phyloP scores from a whole-genome alignment of 2,797 vertebrate species.

The Valencia hispanica region DNA sequence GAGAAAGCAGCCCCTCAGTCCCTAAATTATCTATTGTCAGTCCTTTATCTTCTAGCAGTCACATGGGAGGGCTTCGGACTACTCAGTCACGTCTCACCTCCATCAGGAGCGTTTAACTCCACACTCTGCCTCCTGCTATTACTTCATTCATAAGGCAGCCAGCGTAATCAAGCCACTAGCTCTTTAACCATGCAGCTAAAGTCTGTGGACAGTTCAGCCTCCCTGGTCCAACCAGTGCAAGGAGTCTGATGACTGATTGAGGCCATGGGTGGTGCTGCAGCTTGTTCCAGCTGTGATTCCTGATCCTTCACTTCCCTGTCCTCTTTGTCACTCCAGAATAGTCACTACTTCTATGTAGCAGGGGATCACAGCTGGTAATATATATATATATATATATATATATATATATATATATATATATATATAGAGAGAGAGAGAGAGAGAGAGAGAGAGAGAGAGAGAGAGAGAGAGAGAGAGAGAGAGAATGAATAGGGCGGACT shows the following conservation, averaged over 20 bases:
- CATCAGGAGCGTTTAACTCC: constrained; percentile 65
- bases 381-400: constrained; percentile 42
- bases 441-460: too few species aligned
- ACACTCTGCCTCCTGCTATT: constrained; percentile 45
- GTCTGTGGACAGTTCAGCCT: constrained; percentile 38
- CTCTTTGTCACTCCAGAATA: constrained; percentile 19
- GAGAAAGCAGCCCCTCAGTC: constrained; percentile 54
- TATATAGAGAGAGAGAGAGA: too few species aligned
- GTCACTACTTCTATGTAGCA: constrained; percentile 24
- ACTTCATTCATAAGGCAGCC: constrained; percentile 61
- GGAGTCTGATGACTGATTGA: constrained; percentile 66
- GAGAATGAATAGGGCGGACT: too few species aligned
- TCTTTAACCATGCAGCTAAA: constrained; percentile 62
- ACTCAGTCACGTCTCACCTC: constrained; percentile 43
- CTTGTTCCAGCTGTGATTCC: constrained; percentile 38
- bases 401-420: too few species aligned
- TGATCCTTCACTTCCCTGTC: constrained; percentile 40
- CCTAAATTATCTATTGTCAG: constrained; percentile 76
- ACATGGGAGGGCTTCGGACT: constrained; percentile 47
- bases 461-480: too few species aligned
- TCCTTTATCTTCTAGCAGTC: constrained; percentile 68
- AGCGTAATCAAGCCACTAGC: constrained; percentile 58
- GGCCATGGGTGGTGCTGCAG: constrained; percentile 57
- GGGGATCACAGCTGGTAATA: constrained; percentile 16
- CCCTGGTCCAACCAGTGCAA: constrained; percentile 35